Evolutionary conservation across 1,140 invertebrate genomes (phyloP), one percentile per base, ranked within the genome.

Genomic region (Achroia grisella): DNA sequence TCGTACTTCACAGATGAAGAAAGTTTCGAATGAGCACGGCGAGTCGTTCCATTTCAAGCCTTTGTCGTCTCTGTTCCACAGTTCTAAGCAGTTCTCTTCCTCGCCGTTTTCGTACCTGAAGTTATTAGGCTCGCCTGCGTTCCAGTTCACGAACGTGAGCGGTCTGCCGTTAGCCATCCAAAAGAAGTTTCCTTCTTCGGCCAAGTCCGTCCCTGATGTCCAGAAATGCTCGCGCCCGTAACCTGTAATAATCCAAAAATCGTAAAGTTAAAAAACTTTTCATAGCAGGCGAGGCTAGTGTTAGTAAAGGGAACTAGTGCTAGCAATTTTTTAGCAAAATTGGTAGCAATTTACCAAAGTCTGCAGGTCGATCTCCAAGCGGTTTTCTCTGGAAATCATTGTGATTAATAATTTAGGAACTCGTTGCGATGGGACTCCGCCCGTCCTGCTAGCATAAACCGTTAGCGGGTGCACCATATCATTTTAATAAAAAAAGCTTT

Each of bases 21-120:
- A 96, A 1, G 95, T 96, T 87, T 96, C 94, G 68, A 96, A 96
- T 45, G 94, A 95, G 76, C 95, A 96, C 0, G 95, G 95, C 0
- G 94, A 95, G 76, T 96, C 95, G 80, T 97, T 96, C 95, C 95
- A 97, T 73, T 95, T 95, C 5, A 96, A 81, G 0, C 94, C 95
- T 83, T 96, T 96, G 36, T 94, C 94, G 64, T 96, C 94, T 52
- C 95, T 88, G 85, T 97, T 95, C 95, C 95, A 97, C 6, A 97
- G 80, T 81, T 96, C 95, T 55, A 97, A 67, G 64, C 95, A 97
- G 73, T 96, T 95, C 73, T 97, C 95, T 70, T 96, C 94, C 82
- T 97, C 95, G 0, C 94, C 94, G 64, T 96, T 96, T 81, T 96
- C 95, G 79, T 97, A 97, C 65, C 93, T 90, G 88, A 95, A 95